phyloP scores from a whole-genome alignment of 2,888 invertebrate genomes.

The Iphiclides podalirius region DNA sequence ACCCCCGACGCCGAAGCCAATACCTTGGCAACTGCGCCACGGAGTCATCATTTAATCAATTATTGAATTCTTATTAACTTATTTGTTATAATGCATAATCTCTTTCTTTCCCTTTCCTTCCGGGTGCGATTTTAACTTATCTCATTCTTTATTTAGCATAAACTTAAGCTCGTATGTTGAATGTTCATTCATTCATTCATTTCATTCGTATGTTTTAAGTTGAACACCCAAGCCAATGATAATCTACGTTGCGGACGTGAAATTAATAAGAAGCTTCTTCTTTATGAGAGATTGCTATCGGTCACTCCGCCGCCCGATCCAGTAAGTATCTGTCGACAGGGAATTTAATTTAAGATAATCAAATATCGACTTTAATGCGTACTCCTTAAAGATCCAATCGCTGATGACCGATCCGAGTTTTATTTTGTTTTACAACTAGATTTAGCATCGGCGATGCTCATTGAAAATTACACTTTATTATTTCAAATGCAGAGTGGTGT shows the following conservation, averaged over 20 bases:
- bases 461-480: constrained; percentile 3
- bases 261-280: constrained; percentile 10
- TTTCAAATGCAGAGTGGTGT: background rate
- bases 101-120: too few species aligned
- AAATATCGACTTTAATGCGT: background rate
- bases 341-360: constrained; percentile 18
- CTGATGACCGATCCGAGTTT: background rate
- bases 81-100: too few species aligned
- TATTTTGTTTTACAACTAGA: constrained; percentile 1
- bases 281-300: constrained; percentile 9
- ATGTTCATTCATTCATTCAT: too few species aligned
- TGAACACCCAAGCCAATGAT: background rate
- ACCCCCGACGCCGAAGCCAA: too few species aligned
- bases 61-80: too few species aligned
- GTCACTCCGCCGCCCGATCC: background rate
- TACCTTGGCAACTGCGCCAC: too few species aligned
- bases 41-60: too few species aligned
- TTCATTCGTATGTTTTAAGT: background rate
- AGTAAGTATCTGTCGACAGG: constrained; percentile 26
- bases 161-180: background rate
- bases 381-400: background rate
- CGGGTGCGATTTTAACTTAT: too few species aligned
- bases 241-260: background rate
- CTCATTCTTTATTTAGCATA: background rate
- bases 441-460: background rate